Evolutionary conservation across 2,888 invertebrate genomes (phyloP).

Genomic region (Rhorus exstirpatorius): DNA sequence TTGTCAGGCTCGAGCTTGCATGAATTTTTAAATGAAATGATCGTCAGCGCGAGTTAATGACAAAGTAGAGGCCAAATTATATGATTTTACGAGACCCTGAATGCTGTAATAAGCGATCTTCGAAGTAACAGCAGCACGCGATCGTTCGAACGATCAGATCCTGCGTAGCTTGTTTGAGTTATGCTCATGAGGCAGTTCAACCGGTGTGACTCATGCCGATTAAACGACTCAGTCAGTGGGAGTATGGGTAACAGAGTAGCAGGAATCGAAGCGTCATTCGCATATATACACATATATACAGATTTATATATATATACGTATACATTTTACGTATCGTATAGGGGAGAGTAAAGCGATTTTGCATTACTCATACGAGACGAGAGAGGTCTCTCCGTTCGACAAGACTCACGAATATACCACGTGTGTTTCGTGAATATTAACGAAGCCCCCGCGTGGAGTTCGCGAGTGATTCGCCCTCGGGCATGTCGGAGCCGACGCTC

Average conservation of each 20-base stretch:
- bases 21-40: too few species aligned
- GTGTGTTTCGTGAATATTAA: slow-evolving; percentile 67
- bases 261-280: slow-evolving; percentile 43
- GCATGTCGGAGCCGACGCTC: slow-evolving; percentile 55
- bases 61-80: too few species aligned
- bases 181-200: slow-evolving; percentile 30
- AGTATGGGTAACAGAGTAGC: slow-evolving; percentile 12
- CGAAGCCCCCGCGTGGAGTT: slow-evolving; percentile 35
- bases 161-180: background rate
- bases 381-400: slow-evolving; percentile 36
- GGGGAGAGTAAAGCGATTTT: slow-evolving; percentile 33
- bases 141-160: slow-evolving; percentile 26
- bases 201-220: slow-evolving; percentile 62
- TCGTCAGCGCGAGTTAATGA: too few species aligned
- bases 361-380: slow-evolving; percentile 62
- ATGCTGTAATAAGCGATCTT: background rate
- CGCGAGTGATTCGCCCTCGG: slow-evolving; percentile 59
- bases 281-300: too few species aligned
- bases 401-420: slow-evolving; percentile 45
- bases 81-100: too few species aligned
- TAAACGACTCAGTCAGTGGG: slow-evolving; percentile 55
- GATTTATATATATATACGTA: too few species aligned
- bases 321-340: slow-evolving; percentile 1
- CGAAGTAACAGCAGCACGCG: slow-evolving; percentile 12
- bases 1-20: too few species aligned